Base-by-base conservation (phyloP, 2,888 invertebrate species). In the Beris chalybata region DNA sequence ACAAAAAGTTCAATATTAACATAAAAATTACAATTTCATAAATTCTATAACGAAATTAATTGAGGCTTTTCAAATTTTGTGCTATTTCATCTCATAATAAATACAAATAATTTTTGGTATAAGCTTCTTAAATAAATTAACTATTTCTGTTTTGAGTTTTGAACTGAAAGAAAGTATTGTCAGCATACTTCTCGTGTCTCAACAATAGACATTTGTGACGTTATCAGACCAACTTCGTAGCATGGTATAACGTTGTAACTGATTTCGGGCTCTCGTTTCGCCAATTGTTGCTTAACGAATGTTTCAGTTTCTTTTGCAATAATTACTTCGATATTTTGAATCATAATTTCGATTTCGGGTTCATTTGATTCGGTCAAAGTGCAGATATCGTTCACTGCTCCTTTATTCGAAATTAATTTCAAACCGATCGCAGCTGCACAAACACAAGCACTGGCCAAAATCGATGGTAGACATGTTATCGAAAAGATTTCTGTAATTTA, bases 371-470 rank as follows among this genome's bases (percentile, higher is more conserved):
- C 73, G 32, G 80, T 74, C 72, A 81, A 73, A n/a, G 70, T 73
- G 70, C 82, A 81, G 54, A 81, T 77, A 67, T 82, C 81, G 48
- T 68, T 67, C 13, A 79, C 72, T 4, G 79, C 81, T n/a, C 70
- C 71, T 50, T 74, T 69, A 31, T 79, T 72, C 2, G 78, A 78
- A 4, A 78, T 74, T 61, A 81, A 71, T 69, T 81, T 81, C 45
- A 82, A 72, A 3, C 85, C 85, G 53, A 82, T 78, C 6, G 83
- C 81, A 3, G 86, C 85, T 1, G 85, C 83, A 54, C 83, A 82
- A 48, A 86, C 80, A 72, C 85, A 84, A 3, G 85, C 84, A 4
- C 85, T 82, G 1, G 86, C 85, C 29, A 87, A 83, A 74, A 85
- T 73, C 2, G 86, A 86, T 11, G 86, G 85, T 12, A 83, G 81